These are phyloP conservation scores for Neogale vison DNA, from an alignment of 2,113 vertebrate genomes.

Conservation along the genomic window DNA sequence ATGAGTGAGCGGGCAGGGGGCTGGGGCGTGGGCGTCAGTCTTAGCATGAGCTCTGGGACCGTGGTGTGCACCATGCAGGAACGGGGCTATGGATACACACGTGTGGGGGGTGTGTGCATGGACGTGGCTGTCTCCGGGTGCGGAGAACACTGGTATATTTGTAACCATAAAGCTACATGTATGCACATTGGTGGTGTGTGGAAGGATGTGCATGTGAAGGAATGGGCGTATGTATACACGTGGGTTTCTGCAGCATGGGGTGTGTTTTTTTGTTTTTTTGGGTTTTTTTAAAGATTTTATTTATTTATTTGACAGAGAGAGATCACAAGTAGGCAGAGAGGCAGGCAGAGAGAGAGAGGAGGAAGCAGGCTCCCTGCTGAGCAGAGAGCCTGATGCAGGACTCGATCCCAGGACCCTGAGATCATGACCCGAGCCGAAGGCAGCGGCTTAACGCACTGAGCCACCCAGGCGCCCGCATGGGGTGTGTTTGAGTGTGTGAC, in stretches of 20 bases:
- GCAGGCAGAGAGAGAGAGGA: too few species aligned
- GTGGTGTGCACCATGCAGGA: rapidly evolving
- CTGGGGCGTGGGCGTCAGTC: background rate
- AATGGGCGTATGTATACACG: rapidly evolving
- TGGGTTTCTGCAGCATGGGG: background rate
- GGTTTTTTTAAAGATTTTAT: too few species aligned
- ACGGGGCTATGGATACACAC: rapidly evolving
- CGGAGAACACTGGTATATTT: background rate
- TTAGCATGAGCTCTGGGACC: background rate
- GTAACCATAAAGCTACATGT: background rate
- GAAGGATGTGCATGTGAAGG: background rate
- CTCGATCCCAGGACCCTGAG: too few species aligned
- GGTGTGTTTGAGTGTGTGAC: background rate
- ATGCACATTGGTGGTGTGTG: background rate
- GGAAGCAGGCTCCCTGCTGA: too few species aligned
- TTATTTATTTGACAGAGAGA: too few species aligned
- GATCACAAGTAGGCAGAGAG: too few species aligned
- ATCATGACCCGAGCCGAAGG: too few species aligned
- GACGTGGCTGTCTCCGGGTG: background rate
- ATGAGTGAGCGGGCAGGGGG: constrained; percentile 86
- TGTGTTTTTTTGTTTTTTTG: too few species aligned
- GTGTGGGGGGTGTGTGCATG: too few species aligned
- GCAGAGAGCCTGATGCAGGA: too few species aligned
- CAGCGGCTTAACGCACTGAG: too few species aligned
- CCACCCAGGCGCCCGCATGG: too few species aligned